Percentiles rank a stretch among this genome's conserved stretches.
Evolutionary conservation across 2,113 vertebrate species (phyloP).

Genomic region (Empidonax traillii): DNA sequence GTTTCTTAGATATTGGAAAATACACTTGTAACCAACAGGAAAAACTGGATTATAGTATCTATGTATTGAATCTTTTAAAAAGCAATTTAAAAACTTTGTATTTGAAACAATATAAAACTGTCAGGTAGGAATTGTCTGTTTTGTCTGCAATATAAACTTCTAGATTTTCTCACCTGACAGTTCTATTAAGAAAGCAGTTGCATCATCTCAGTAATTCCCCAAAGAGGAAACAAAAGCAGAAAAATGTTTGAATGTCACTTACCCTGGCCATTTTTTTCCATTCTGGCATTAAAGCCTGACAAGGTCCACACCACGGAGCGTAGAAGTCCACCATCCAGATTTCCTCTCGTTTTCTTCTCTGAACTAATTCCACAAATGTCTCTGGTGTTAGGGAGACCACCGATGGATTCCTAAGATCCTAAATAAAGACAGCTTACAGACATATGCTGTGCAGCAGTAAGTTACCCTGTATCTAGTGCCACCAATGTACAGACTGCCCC

Average conservation of each 20-base stretch:
- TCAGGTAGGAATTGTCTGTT: neutral
- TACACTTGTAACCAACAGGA: neutral
- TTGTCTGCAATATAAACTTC: neutral
- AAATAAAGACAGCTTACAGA: neutral
- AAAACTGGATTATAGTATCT: neutral
- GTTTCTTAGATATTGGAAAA: neutral
- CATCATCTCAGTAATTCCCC: neutral
- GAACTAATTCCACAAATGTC: conserved; percentile 84
- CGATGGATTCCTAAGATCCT: conserved; percentile 92
- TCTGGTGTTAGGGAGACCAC: conserved; percentile 85
- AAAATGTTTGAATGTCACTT: neutral
- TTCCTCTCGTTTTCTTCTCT: conserved; percentile 76
- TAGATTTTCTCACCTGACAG: neutral
- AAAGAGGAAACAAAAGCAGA: neutral
- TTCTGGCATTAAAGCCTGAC: conserved; percentile 93
- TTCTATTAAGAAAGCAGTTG: neutral
- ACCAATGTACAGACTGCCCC: neutral
- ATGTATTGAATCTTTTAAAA: neutral
- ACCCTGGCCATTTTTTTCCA: conserved; percentile 98
- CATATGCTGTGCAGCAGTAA: neutral
- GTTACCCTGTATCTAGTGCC: neutral
- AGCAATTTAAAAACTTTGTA: neutral
- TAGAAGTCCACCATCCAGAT: conserved; percentile 96
- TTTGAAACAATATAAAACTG: neutral
- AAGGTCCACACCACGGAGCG: conserved; percentile 96